Evolutionary conservation across 2,797 vertebrate species (phyloP), one percentile per base, ranked within the genome.

Genomic region (Sebastes matsubarae): DNA sequence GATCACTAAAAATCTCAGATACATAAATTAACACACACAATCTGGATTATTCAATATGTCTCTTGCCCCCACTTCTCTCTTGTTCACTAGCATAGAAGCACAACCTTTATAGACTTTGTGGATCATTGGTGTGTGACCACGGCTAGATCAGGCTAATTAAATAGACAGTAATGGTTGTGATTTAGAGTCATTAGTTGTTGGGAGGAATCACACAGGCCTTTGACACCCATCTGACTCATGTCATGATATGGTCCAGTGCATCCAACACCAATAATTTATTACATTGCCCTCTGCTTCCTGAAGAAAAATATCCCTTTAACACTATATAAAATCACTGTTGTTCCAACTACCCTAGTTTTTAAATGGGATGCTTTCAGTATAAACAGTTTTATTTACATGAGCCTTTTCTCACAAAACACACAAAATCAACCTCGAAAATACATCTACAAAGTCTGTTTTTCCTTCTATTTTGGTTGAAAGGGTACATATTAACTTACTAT

Each of bases 111-210:
- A 70, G 75, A 83, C 80, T 85, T 58, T 81, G 74, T 32, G 38
- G 79, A 71, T 91, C 77, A 66, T 34, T 85, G 80, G 38, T 74
- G 88, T 89, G 84, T 88, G 87, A 86, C 88, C 83, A 54, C 29
- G 3, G 76, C 79, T 86, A 70, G 42, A 82, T 86, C 58, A 69
- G 74, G 82, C 85, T 92, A 88, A 93, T 93, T 92, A 93, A 93
- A 87, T 74, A 73, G 68, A 88, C 88, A 83, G 73, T 92, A 88
- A 92, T 92, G 72, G 88, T 80, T 3, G 65, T 86, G 79, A 88
- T 92, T 90, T 89, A 72, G 77, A 91, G 58, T 88, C 86, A 92
- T 93, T 93, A 92, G 85, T 83, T 87, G 68, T 89, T 85, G 70
- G 86, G 68, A 89, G 63, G 70, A 88, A 79, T 83, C 81, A 64